These are phyloP conservation scores for Jacana jacana DNA, from an alignment of 2,113 vertebrate genomes.

Conservation along the genomic window DNA sequence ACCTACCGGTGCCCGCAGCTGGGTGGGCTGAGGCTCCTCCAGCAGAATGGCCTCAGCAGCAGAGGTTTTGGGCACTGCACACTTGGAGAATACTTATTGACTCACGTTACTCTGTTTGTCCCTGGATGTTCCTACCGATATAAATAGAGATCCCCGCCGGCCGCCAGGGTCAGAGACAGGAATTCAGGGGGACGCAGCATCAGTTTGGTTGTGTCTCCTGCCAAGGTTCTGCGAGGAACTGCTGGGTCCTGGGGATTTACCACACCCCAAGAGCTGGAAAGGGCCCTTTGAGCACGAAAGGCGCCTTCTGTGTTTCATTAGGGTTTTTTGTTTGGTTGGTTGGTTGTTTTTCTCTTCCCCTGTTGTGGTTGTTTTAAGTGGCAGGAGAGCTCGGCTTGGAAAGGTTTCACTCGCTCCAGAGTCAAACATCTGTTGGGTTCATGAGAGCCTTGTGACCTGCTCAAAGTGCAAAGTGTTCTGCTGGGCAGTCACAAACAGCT, in stretches of 20 bases:
- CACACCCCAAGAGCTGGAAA: background rate
- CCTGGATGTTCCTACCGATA: slow-evolving; percentile 39
- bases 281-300: background rate
- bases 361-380: background rate
- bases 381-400: background rate
- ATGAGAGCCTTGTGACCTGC: slow-evolving; percentile 39
- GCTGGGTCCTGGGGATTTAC: background rate
- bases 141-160: slow-evolving; percentile 25
- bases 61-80: background rate
- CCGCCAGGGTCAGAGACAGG: background rate
- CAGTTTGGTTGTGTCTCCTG: background rate
- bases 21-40: background rate
- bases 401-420: background rate
- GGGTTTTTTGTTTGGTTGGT: background rate
- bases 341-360: background rate
- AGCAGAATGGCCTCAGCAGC: background rate
- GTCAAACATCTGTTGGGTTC: slow-evolving; percentile 56
- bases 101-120: slow-evolving; percentile 51
- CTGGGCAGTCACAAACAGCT: background rate
- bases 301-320: accelerated
- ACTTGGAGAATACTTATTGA: background rate
- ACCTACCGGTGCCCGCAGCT: background rate
- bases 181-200: slow-evolving; percentile 11
- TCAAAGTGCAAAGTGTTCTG: background rate
- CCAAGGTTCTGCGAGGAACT: background rate